Base-by-base conservation (phyloP, 35 echinoderm and acorn worm genomes). In the Ophioderma brevispina region DNA sequence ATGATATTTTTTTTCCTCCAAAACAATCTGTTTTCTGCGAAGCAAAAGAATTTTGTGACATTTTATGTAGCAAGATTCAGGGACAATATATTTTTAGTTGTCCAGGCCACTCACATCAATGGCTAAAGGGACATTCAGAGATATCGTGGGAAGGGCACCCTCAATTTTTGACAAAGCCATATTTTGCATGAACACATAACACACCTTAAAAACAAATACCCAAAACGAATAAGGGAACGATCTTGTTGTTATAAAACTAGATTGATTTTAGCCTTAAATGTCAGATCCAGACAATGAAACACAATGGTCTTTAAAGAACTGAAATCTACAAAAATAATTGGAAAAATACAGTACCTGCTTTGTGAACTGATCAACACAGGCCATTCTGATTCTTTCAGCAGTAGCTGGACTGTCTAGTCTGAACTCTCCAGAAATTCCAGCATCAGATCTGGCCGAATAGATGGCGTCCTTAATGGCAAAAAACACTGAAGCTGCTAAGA, bases 391-490 rank as follows among this genome's bases (percentile, higher is more conserved):
- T 30, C 91, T 82, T 40, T 97, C 95, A 0, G 88, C 76, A 40
- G 64, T 81, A 37, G 95, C 95, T 82, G 95, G 95, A 70, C 91
- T 94, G 84, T 97, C 80, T 8, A 97, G 70, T 0, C 76, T 52
- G 87, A 97, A 97, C 18, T 37, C 28, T 36, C 84, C 95, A 11
- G 77, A 38, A 21, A 92, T 40, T 25, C 95, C 95, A 38, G 80
- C 84, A 87, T 94, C 91, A 38, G 87, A n/a, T 76, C 95, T 97
- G 33, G 95, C 95, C 3, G 92, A 87, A 31, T 46, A 33, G 23
- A 97, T 94, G 55, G 95, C 95, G 50, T 97, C 95, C 43, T 97
- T 97, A 84, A 97, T 97, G 78, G 95, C 95, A 64, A 94, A 97
- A 79, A 97, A 97, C 5, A 94, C 85, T 10, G 91, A 97, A 31